Evolutionary conservation across 1,140 invertebrate genomes (phyloP).

Genomic region (Nylanderia fulva): DNA sequence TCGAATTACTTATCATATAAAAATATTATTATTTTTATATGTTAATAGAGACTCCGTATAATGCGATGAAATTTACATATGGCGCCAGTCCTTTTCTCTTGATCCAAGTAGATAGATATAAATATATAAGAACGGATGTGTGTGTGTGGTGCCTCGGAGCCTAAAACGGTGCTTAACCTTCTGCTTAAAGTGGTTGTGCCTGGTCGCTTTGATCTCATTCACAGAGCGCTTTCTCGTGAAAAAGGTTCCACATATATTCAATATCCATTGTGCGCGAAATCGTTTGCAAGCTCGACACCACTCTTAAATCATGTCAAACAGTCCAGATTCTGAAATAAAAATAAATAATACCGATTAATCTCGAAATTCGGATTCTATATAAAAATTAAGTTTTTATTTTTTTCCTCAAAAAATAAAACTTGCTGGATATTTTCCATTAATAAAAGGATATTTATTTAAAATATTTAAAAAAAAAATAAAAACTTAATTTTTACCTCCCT

Average conservation of each 20-base stretch:
- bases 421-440: too few relatives aligned
- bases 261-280: neutral
- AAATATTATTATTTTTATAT: slow-evolving; percentile 29
- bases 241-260: slow-evolving; percentile 19
- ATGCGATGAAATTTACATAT: slow-evolving; percentile 24
- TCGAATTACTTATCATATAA: slow-evolving; percentile 5
- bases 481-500: too few relatives aligned
- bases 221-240: neutral
- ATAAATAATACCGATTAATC: neutral
- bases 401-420: too few relatives aligned
- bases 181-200: slow-evolving; percentile 32
- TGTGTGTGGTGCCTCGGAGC: slow-evolving; percentile 5
- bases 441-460: too few relatives aligned
- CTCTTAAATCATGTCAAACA: slow-evolving; percentile 4
- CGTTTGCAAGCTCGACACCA: neutral
- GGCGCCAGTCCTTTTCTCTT: slow-evolving; percentile 27
- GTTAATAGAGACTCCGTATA: slow-evolving; percentile 10
- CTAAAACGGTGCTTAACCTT: slow-evolving; percentile 46
- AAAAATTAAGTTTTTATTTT: too few relatives aligned
- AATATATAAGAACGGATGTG: neutral
- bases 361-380: too few relatives aligned
- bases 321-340: neutral
- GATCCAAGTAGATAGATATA: slow-evolving; percentile 24
- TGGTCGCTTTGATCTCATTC: slow-evolving; percentile 36
- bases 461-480: too few relatives aligned